Evolutionary conservation across 37 sponge, comb jelly and placozoan genomes (phyloP).

Genomic region (Hormiphora californensis): DNA sequence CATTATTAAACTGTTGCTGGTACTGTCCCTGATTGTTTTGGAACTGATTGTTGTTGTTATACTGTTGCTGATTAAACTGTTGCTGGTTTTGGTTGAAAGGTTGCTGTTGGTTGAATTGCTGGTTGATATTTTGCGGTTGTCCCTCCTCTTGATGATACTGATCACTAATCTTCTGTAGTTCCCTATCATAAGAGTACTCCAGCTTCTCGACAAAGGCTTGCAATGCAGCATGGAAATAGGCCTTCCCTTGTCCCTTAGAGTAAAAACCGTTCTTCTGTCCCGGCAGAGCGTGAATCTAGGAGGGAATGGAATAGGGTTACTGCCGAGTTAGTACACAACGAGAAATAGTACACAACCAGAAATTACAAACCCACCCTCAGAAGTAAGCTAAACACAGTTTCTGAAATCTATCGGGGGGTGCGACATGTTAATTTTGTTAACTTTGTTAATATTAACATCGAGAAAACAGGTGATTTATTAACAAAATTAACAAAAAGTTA

Average conservation of each 20-base stretch:
- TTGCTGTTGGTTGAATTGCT: too few relatives aligned
- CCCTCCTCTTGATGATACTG: background rate
- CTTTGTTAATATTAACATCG: too few relatives aligned
- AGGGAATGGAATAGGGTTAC: too few relatives aligned
- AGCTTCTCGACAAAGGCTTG: constrained; percentile 25
- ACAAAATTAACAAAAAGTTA: too few relatives aligned
- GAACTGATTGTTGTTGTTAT: background rate
- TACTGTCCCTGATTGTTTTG: background rate
- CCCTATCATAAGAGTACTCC: background rate
- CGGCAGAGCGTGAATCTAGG: constrained; percentile 3
- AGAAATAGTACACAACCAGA: too few relatives aligned
- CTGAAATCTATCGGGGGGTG: too few relatives aligned
- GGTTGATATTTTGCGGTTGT: background rate
- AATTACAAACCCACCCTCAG: too few relatives aligned
- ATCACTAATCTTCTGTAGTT: background rate
- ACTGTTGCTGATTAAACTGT: background rate
- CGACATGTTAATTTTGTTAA: too few relatives aligned
- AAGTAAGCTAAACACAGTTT: too few relatives aligned
- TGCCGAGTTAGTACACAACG: too few relatives aligned
- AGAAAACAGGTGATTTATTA: too few relatives aligned
- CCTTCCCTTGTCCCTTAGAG: background rate
- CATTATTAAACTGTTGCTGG: background rate
- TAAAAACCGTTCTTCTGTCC: constrained; percentile 29
- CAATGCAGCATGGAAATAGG: constrained; percentile 36
- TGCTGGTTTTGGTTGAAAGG: background rate